Base-by-base conservation (phyloP, 2,888 invertebrate species). In the Rhodophaea formosa region DNA sequence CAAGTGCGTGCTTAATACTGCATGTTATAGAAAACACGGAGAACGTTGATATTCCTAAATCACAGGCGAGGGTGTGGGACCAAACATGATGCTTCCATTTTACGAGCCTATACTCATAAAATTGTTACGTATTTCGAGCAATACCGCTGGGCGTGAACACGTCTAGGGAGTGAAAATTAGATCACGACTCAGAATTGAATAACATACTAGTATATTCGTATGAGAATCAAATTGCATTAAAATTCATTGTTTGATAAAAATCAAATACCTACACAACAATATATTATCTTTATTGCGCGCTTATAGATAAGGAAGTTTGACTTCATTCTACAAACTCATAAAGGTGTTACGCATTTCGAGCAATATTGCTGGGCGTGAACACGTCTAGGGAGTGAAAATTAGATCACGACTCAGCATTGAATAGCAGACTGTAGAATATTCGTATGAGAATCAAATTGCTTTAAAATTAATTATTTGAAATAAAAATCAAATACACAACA, bases 81-180 rank as follows among this genome's bases (percentile, higher is more conserved):
- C 44, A n/a, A 16, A 44, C 17, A 16, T 15, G 16, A 44, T 44
- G 44, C 7, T 44, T 44, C 44, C 16, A 14, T 16, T 44, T 44
- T 44, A 44, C 44, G 17, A 44, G 8, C 17, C 17, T 17, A 44
- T 16, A 17, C 44, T 44, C 44, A 44, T 44, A 44, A 44, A 44
- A 44, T n/a, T 44, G 17, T 39, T 12, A 39, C 39, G 39, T 39
- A 39, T 39, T 39, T 39, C 39, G 39, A 12, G 39, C 39, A 39
- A 39, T 39, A 39, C 39, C n/a, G 39, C n/a, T 39, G 39, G 39
- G 12, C 39, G 12, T 39, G n/a, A 39, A 39, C 39, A 39, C 39
- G 39, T 39, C 39, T 39, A 39, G 39, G 39, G 39, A 39, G 39
- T 39, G n/a, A 57, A 49, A 62, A 62, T 62, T 16, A 49, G 59